phyloP scores from a whole-genome alignment of 2,113 vertebrate species.

The Cyanistes caeruleus region DNA sequence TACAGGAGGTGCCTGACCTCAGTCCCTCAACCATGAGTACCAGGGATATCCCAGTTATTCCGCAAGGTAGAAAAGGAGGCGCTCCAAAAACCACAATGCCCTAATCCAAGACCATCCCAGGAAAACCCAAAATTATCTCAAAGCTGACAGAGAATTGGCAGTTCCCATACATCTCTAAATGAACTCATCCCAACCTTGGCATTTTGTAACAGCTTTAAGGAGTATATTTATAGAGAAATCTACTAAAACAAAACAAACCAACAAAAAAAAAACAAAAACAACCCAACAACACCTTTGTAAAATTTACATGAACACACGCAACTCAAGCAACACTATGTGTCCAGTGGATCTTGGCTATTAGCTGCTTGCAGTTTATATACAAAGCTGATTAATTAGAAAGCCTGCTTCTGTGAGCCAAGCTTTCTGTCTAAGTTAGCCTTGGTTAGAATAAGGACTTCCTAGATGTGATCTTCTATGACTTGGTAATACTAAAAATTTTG shows the following conservation, averaged over 20 bases:
- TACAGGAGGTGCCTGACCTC: neutral
- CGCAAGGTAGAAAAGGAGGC: neutral
- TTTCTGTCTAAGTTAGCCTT: neutral
- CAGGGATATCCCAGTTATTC: neutral
- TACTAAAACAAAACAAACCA: neutral
- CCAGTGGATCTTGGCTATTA: neutral
- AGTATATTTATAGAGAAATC: slow-evolving; percentile 17
- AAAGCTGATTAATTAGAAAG: neutral
- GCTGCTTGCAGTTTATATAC: slow-evolving; percentile 30
- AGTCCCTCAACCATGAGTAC: neutral
- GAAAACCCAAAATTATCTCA: neutral
- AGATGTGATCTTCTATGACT: neutral
- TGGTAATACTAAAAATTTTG: neutral
- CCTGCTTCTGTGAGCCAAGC: neutral
- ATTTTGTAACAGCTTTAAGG: slow-evolving; percentile 18
- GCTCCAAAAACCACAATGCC: neutral
- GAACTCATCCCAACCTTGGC: slow-evolving; percentile 12
- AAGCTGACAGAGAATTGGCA: neutral
- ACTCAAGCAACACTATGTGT: neutral
- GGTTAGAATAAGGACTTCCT: neutral
- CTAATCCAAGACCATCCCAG: neutral
- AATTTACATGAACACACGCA: slow-evolving; percentile 36
- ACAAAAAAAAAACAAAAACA: neutral
- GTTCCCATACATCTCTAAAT: slow-evolving; percentile 11
- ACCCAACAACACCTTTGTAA: neutral